Evolutionary conservation across 2,888 invertebrate species (phyloP), one percentile per base, ranked within the genome.

Genomic region (Lochmaea capreae): DNA sequence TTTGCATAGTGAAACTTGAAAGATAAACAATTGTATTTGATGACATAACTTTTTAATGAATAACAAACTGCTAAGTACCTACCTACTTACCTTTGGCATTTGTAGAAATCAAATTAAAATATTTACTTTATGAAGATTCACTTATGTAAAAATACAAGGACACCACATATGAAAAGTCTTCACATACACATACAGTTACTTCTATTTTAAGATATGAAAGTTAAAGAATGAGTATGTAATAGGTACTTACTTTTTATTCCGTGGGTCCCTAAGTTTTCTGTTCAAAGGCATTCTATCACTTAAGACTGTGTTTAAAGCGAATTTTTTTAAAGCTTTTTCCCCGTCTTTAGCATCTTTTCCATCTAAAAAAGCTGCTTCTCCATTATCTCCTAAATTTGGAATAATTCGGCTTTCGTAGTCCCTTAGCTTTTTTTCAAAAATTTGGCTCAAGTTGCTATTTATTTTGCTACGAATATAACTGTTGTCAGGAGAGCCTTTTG

Each of bases 251-350:
- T 87, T 84, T 73, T 86, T 84, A 81, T 89, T 92, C 82, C 83
- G 89, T 86, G 88, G 92, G 80, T 87, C 96, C 84, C 90, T 90
- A 49, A 96, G 87, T 78, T 93, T 93, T 80, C 98, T 89, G 86
- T 95, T 95, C 82, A 96, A 92, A 0, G 96, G 92, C 83, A 98
- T 93, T 84, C 94, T 92, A 85, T 97, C 95, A 85, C 97, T 97
- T 9, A 97, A 89, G 80, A 96, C 91, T 73, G 95, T 93, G 85
- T 98, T 98, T 78, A 98, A 91, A 1, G 97, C 97, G 79, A 95
- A 93, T 84, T 92, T 93, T 82, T 94, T 93, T 85, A 95, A 91
- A 0, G 94, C 90, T 79, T 91, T 90, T 74, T 95, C 93, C 2
- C 93, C 94, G 33, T 89, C 80, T 82, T 92, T 91, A 66, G 95